Base-by-base conservation (phyloP, 2,113 vertebrate species). In the Capreolus pygargus region DNA sequence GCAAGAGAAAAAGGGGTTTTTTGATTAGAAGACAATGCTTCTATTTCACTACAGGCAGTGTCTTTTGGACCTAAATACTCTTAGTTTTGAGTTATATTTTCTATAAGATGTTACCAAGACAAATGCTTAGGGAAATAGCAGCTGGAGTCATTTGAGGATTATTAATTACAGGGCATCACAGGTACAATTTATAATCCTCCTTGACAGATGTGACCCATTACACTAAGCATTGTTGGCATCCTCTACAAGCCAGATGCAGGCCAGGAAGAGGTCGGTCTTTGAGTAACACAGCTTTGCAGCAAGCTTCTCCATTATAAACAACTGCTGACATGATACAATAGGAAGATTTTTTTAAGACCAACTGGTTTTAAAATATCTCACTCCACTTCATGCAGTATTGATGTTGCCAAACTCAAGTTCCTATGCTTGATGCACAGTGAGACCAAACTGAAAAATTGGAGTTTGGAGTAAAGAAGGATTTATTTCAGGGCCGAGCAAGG, bases 151-250 rank as follows among this genome's bases (percentile, higher is more conserved):
- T 91, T 84, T 94, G 86, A 96, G 90, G 23, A 60, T 95, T 97
- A 88, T 85, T 97, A 94, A 98, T 98, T 98, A 96, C 90, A 96
- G 87, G 78, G 84, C 76, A 92, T 97, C 78, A 60, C 81, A 98
- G 95, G 92, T 93, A 88, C 55, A 96, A 74, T 89, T 98, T 87
- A 60, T 96, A 98, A 97, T 97, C 81, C 79, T 96, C 45, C 64
- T 92, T 96, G 94, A 97, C 92, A 98, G 88, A 98, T 94, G 95
- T 85, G 92, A 95, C 89, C 94, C 87, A 96, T 95, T 96, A 84
- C n/a, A 94, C 88, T 96, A 96, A 97, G 88, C 64, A 88, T 90
- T 58, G 74, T 57, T 96, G 97, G 95, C 90, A 97, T 86, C 61
- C 78, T 97, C 95, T 94, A 64, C 16, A 79, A 95, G 54, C 78